Base-by-base conservation (phyloP, 2,113 vertebrate genomes). In the Amia ocellicauda region DNA sequence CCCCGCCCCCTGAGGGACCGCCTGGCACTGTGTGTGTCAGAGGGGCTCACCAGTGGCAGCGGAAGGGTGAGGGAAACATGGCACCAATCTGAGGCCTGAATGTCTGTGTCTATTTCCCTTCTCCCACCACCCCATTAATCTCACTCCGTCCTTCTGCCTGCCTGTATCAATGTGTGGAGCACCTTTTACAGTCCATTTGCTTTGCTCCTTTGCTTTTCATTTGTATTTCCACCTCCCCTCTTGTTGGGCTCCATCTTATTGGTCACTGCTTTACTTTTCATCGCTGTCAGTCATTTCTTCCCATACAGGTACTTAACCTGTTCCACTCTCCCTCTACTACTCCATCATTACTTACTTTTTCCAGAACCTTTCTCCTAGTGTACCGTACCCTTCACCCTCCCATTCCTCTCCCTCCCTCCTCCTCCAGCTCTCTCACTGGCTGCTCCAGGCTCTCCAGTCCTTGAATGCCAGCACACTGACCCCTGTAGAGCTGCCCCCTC, bases 1-100 rank as follows among this genome's bases (percentile, higher is more conserved):
- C 79, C 81, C 56, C 80, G 79, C 2, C 60, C 73, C 0, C 80
- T 93, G 40, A 89, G 90, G 86, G 84, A 74, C 64, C 90, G 89
- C 61, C 84, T 95, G 66, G 81, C 91, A 63, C 80, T 78, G 17
- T 96, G 93, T 67, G 82, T 88, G 0, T 89, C 90, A 2, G 83
- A 90, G 0, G 90, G 89, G 19, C 84, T 86, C 60, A 75, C 93
- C 60, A 88, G 83, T 67, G 71, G 73, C 40, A 78, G 74, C 3
- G 89, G 93, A 73, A 86, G 89, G 81, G 93, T 94, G 69, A 91
- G 89, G 41, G n/a, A 20, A 17, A 45, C 3, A 20, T 20, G 11
- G 22, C 45, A 58, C 17, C 7, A n/a, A 27, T n/a, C n/a, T n/a
- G 3, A 5, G 5, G 3, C 42, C 16, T 26, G 3, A 47, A 31